Percentiles rank a stretch among this genome's conserved stretches.
Evolutionary conservation across 1,140 invertebrate genomes (phyloP).

Genomic region (Hyles vespertilio): DNA sequence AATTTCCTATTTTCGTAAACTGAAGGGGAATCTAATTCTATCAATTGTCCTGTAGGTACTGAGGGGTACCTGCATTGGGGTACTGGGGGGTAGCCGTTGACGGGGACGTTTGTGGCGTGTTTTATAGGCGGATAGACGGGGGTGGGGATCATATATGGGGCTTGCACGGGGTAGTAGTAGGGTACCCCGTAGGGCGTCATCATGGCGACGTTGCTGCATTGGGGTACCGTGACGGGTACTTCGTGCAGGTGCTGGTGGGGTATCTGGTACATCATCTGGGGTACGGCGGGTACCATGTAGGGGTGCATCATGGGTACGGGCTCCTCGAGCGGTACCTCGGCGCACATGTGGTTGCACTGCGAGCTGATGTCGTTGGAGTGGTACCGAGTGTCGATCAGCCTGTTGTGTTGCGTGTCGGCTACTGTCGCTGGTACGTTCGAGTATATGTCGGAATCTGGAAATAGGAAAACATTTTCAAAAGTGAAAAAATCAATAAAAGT

Average conservation of each 20-base stretch:
- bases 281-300: slow-evolving; percentile 41
- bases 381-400: slow-evolving; percentile 29
- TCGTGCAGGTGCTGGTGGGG: slow-evolving; percentile 39
- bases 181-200: slow-evolving; percentile 58
- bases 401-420: slow-evolving; percentile 35
- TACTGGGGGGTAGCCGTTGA: slow-evolving; percentile 63
- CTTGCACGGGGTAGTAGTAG: slow-evolving; percentile 63
- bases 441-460: slow-evolving; percentile 56
- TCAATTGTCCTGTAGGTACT: slow-evolving; percentile 81
- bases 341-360: slow-evolving; percentile 35
- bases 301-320: slow-evolving; percentile 36
- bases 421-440: slow-evolving; percentile 50
- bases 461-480: slow-evolving; percentile 23
- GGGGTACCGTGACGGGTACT: slow-evolving; percentile 38
- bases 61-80: slow-evolving; percentile 53
- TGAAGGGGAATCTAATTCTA: slow-evolving; percentile 81
- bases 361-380: slow-evolving; percentile 7
- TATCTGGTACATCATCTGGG: slow-evolving; percentile 47
- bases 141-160: slow-evolving; percentile 68
- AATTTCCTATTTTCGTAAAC: slow-evolving; percentile 58
- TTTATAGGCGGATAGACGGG: slow-evolving; percentile 65
- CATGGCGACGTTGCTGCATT: slow-evolving; percentile 43
- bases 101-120: slow-evolving; percentile 60
- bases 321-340: slow-evolving; percentile 32
- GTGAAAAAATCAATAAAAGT: too few relatives aligned